Conservation (phyloP, 1,140 invertebrate species). For the Idris sp. region DNA sequence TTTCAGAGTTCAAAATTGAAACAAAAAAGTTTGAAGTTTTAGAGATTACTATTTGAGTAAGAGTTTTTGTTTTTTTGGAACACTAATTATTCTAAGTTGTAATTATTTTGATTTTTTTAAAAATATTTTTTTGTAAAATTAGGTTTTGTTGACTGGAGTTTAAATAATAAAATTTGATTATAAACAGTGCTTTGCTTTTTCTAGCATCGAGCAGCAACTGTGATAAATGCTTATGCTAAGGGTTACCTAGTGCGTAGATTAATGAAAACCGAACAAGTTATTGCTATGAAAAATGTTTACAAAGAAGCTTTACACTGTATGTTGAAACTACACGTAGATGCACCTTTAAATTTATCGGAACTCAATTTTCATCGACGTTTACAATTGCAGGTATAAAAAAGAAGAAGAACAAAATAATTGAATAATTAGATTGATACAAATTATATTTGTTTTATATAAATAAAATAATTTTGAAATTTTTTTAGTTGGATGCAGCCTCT, state of each 20-base stretch:
- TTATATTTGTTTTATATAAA: no score
- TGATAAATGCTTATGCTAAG: conserved; percentile 85
- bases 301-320: conserved; percentile 86
- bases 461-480: background rate
- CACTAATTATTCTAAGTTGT: no score
- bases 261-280: conserved; percentile 87
- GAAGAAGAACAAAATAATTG: no score
- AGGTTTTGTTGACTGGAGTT: no score
- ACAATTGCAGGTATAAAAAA: conserved; percentile 75
- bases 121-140: no score
- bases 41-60: no score
- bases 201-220: conserved; percentile 81
- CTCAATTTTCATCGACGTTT: conserved; percentile 75
- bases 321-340: conserved; percentile 85
- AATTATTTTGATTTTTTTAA: no score
- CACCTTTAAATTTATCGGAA: conserved; percentile 74
- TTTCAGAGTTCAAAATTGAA: no score
- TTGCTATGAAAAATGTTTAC: conserved; percentile 88
- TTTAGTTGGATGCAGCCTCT: conserved; percentile 75
- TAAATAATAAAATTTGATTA: background rate
- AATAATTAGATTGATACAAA: no score
- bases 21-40: no score
- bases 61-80: no score
- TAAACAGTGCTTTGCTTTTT: conserved; percentile 24
- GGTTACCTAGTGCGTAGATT: conserved; percentile 89